These are phyloP conservation scores for Danaus chrysippus DNA, from an alignment of 2,888 invertebrate species.

Conservation along the genomic window DNA sequence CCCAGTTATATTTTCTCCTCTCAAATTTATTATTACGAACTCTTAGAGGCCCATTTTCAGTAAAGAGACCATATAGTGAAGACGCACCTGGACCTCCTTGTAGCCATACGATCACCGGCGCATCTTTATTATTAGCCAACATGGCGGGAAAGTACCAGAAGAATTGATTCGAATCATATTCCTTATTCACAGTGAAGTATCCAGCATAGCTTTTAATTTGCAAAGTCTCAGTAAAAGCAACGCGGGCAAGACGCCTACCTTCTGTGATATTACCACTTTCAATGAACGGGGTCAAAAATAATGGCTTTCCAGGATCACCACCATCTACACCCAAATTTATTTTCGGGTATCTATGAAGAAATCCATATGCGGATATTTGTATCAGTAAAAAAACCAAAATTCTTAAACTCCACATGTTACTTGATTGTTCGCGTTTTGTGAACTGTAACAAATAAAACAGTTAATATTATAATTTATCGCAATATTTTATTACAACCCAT, in stretches of 20 bases:
- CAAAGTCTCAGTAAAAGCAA: slow-evolving; percentile 79
- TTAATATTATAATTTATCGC: background rate
- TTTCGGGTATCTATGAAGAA: slow-evolving; percentile 59
- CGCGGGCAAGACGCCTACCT: slow-evolving; percentile 78
- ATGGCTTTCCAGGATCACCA: slow-evolving; percentile 76
- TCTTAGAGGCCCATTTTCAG: slow-evolving; percentile 88
- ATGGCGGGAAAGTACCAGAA: slow-evolving; percentile 95
- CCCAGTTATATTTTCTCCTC: slow-evolving; percentile 88
- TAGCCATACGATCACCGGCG: slow-evolving; percentile 89
- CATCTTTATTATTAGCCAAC: slow-evolving; percentile 67
- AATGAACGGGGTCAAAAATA: slow-evolving; percentile 87
- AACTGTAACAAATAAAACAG: background rate
- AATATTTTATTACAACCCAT: background rate
- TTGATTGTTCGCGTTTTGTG: background rate
- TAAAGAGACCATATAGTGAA: slow-evolving; percentile 88
- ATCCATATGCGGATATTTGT: slow-evolving; percentile 45
- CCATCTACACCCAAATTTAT: slow-evolving; percentile 51
- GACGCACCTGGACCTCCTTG: slow-evolving; percentile 92
- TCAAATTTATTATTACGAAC: slow-evolving; percentile 62
- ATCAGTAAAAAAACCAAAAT: slow-evolving; percentile 39
- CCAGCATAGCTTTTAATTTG: slow-evolving; percentile 86
- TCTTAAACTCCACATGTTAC: slow-evolving; percentile 43
- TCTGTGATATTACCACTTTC: slow-evolving; percentile 84
- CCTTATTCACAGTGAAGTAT: slow-evolving; percentile 89
- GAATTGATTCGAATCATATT: slow-evolving; percentile 89